Evolutionary conservation across 2,797 vertebrate species (phyloP).

Genomic region (Acipenser transmontanus): DNA sequence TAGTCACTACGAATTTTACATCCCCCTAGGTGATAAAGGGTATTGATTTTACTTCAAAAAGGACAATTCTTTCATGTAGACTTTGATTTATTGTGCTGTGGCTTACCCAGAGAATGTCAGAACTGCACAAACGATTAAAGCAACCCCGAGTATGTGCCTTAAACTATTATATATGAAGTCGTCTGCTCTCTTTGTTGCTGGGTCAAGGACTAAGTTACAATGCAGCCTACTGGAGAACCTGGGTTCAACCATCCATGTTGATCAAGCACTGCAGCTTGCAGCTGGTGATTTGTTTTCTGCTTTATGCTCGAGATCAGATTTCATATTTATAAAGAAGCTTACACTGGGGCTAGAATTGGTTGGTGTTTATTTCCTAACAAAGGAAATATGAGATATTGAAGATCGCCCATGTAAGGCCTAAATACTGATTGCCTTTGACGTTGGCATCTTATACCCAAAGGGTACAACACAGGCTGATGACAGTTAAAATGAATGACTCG

Average conservation of each 20-base stretch:
- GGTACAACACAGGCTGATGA: too few relatives aligned
- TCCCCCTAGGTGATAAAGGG: slow-evolving; percentile 30
- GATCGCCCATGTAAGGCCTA: too few relatives aligned
- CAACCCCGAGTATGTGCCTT: slow-evolving; percentile 1
- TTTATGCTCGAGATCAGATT: too few relatives aligned
- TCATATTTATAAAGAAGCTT: too few relatives aligned
- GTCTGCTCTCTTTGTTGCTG: background rate
- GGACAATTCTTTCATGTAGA: slow-evolving; percentile 45
- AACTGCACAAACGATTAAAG: slow-evolving; percentile 2
- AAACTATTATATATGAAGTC: background rate
- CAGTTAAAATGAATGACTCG: too few relatives aligned
- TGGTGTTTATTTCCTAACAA: too few relatives aligned
- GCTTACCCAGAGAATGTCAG: background rate
- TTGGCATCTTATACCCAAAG: too few relatives aligned
- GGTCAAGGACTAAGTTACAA: slow-evolving; percentile 2
- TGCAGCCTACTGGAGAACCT: background rate
- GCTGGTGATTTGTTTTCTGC: too few relatives aligned
- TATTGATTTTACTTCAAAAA: slow-evolving; percentile 35
- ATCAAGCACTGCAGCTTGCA: too few relatives aligned
- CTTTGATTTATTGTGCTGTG: slow-evolving; percentile 26
- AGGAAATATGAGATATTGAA: too few relatives aligned
- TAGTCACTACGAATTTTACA: slow-evolving; percentile 5
- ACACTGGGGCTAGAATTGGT: too few relatives aligned
- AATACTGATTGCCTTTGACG: too few relatives aligned
- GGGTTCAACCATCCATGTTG: background rate